Evolutionary conservation across 2,113 vertebrate genomes (phyloP), one percentile per base, ranked within the genome.

Genomic region (Sarotherodon lohbergeri): DNA sequence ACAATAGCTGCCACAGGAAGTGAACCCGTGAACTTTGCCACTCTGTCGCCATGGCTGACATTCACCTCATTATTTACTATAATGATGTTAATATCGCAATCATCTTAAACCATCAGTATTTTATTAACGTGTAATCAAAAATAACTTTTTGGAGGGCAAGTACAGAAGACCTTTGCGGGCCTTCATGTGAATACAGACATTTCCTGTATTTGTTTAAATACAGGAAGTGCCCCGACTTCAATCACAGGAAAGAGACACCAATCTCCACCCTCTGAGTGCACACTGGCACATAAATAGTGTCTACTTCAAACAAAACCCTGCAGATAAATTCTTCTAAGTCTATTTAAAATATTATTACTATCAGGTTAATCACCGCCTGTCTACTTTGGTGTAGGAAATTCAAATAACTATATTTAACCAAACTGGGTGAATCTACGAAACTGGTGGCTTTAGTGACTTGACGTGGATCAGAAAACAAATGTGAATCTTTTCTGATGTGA

Each of bases 171-270:
- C 61, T 39, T 68, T n/a, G 19, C 10, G 11, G 34, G 34, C 4
- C 61, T 39, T 39, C 54, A 85, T 89, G 81, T 81, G 68, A 39
- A 87, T 80, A 24, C n/a, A 76, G 50, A 89, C 78, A 89, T 80
- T 95, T 96, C 96, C 96, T 92, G 93, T 87, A 46, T 96, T 96
- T 96, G 92, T 92, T 82, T 85, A 87, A 91, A 86, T 22, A 46
- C 81, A 92, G 89, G 90, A 93, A 93, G 79, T 80, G 9, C 61
- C 61, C 27, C 39, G 17, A 85, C 43, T 68, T 95, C 93, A 97
- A 96, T 95, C 6, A 63, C 85, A 92, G 96, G 96, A 97, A 95
- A 90, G 46, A 82, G 54, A 59, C 17, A 17, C 76, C 61, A 13
- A 66, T 82, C 88, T 68, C 84, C 84, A 85, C 83, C 82, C 63